Evolutionary conservation across 1,140 invertebrate species (phyloP), one percentile per base, ranked within the genome.

Genomic region (Meloidogyne hapla): DNA sequence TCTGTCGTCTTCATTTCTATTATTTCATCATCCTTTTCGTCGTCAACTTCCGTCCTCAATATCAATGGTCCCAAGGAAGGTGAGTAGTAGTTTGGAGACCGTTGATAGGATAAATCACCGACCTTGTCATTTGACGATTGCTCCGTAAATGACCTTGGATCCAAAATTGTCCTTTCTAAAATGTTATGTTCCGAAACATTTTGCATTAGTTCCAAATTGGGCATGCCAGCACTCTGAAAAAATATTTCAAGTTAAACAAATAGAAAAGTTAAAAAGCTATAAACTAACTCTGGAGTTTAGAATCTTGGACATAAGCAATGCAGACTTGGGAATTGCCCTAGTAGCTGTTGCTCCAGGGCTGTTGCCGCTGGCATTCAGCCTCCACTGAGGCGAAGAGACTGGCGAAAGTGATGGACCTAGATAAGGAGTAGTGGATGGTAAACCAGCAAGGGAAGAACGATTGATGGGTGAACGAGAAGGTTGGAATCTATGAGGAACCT

Each of bases 301-400:
- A 61, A 45, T 56, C 10, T 21, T 70, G 10, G 69, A 70, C 69
- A 70, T 70, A 45, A 70, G 18, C 18, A 70, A 6, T 18, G 69
- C 69, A 70, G 45, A 56, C 38, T 70, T 70, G 13, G 69, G 69
- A 9, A 70, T n/a, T 70, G 69, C 33, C n/a, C 69, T 69, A 9
- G 48, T n/a, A 56, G 48, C n/a, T 21, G n/a, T 8, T 69, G 67
- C 25, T 13, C 26, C 28, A 33, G 25, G 25, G 28, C 67, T 45
- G 40, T 38, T 56, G 4, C 18, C 48, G n/a, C 18, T 21, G 40
- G 67, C 38, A 38, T 12, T 61, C 4, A 28, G n/a, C 6, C 38
- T 45, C 69, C 69, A 70, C 45, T 70, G 23, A 28, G 69, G 40
- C n/a, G 69, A 70, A 25, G 69, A 70, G 26, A 61, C 23, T 18